Percentiles rank a stretch among this genome's conserved stretches.
These are phyloP conservation scores for Brachionus angularis DNA, from an alignment of 1,140 invertebrate genomes.

Conservation along the genomic window DNA sequence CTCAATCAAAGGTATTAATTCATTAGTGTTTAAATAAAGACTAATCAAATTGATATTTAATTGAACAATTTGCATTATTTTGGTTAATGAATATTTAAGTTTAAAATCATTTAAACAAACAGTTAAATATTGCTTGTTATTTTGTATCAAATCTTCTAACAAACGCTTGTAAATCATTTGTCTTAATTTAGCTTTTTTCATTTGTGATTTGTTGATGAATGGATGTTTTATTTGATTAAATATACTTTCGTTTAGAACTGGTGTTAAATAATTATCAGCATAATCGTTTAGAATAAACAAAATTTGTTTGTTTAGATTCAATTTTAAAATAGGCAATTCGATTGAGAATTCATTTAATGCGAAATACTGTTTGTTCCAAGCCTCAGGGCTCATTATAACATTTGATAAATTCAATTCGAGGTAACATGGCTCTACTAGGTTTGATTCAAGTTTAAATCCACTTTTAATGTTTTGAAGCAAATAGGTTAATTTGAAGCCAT, in stretches of 20 bases:
- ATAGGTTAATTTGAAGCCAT: constrained; percentile 1
- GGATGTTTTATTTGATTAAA: constrained; percentile 10
- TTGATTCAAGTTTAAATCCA: not conserved
- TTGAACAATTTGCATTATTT: constrained; percentile 43
- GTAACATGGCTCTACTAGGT: constrained; percentile 24
- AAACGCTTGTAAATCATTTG: constrained; percentile 33
- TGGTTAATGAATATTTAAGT: constrained; percentile 28
- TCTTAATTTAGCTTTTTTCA: constrained; percentile 27
- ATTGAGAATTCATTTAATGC: constrained; percentile 3
- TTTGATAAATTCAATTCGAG: constrained; percentile 30
- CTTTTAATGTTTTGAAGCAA: not conserved
- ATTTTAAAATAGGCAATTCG: constrained; percentile 31
- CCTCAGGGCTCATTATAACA: constrained; percentile 16
- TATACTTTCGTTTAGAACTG: not conserved
- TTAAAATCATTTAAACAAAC: constrained; percentile 32
- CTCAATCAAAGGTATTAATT: constrained; percentile 1
- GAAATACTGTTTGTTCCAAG: constrained; percentile 43
- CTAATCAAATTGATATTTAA: constrained; percentile 31
- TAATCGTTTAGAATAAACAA: constrained; percentile 15
- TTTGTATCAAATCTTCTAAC: not conserved
- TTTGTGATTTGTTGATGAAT: constrained; percentile 29
- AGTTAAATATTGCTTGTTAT: not conserved
- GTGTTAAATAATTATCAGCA: not conserved
- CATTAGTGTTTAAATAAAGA: constrained; percentile 10
- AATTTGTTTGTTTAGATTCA: constrained; percentile 34